Conservation (phyloP, 2,113 vertebrate genomes). For the Desmodus rotundus region DNA sequence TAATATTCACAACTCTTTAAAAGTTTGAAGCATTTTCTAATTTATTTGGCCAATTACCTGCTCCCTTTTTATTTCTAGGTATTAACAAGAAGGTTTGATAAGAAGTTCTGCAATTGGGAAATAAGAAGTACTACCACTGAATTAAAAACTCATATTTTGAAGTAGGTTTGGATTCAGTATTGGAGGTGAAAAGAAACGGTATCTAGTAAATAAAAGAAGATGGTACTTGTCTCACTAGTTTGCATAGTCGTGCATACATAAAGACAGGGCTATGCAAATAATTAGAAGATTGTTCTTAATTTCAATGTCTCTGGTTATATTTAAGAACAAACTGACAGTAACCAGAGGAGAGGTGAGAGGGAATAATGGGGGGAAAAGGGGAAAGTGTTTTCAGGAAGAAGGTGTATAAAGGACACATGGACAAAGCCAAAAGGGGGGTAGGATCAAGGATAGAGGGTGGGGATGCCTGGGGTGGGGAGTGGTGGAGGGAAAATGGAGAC, state of each 20-base stretch:
- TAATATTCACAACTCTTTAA: not conserved
- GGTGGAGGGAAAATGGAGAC: too few relatives aligned
- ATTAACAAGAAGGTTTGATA: not conserved
- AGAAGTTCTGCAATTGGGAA: not conserved
- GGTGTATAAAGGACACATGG: too few relatives aligned
- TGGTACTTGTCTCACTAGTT: not conserved
- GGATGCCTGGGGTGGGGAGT: too few relatives aligned
- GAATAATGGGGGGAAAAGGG: too few relatives aligned
- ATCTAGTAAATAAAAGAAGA: not conserved
- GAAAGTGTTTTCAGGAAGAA: too few relatives aligned
- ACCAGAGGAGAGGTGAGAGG: too few relatives aligned
- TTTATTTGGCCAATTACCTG: not conserved
- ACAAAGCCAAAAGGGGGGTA: too few relatives aligned
- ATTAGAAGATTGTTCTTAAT: not conserved
- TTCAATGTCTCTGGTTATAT: too few relatives aligned
- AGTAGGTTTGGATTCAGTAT: not conserved
- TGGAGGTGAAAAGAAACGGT: not conserved
- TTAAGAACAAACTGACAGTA: too few relatives aligned
- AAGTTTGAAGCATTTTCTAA: not conserved
- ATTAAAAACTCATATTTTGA: not conserved
- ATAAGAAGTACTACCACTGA: not conserved
- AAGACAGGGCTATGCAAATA: not conserved
- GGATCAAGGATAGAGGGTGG: too few relatives aligned
- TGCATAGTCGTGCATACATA: not conserved
- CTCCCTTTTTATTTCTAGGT: not conserved